phyloP scores from a whole-genome alignment of 2,888 invertebrate genomes.

The Epinotia nisella region DNA sequence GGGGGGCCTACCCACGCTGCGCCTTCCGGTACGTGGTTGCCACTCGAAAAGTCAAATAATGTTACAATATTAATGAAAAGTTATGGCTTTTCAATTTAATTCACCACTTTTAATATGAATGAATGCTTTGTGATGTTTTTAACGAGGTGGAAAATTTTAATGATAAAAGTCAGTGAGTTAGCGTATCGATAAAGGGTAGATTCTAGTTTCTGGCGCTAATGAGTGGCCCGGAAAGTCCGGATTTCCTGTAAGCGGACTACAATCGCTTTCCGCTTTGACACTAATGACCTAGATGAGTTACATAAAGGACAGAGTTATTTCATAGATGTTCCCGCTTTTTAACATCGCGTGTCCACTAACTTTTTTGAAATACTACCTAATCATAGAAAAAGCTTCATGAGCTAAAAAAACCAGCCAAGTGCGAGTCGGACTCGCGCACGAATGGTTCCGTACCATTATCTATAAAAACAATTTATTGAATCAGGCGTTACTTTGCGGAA shows the following conservation, averaged over 20 bases:
- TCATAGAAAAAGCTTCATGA: too few species aligned
- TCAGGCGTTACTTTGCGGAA: too few species aligned
- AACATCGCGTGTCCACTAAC: neutral
- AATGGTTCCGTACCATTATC: too few species aligned
- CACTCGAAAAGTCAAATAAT: neutral
- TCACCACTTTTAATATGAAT: neutral
- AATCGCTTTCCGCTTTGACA: conserved; percentile 22
- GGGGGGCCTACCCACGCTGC: too few species aligned
- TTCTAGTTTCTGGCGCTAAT: conserved; percentile 30
- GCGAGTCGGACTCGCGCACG: too few species aligned
- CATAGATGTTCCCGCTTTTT: too few species aligned
- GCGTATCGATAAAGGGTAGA: conserved; percentile 26
- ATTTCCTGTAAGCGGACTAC: conserved; percentile 16
- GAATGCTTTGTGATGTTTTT: conserved; percentile 21
- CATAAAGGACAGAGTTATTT: neutral
- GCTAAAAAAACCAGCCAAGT: too few species aligned
- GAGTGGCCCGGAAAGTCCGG: conserved; percentile 27
- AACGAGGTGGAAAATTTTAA: conserved; percentile 24
- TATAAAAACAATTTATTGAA: too few species aligned
- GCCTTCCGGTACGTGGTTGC: too few species aligned
- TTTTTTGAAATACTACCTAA: neutral
- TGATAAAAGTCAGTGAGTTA: conserved; percentile 25
- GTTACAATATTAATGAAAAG: neutral
- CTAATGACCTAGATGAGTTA: conserved; percentile 21
- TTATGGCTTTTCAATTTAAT: conserved; percentile 1